Evolutionary conservation across 2,113 vertebrate species (phyloP), one percentile per base, ranked within the genome.

Genomic region (Ciconia stormi): DNA sequence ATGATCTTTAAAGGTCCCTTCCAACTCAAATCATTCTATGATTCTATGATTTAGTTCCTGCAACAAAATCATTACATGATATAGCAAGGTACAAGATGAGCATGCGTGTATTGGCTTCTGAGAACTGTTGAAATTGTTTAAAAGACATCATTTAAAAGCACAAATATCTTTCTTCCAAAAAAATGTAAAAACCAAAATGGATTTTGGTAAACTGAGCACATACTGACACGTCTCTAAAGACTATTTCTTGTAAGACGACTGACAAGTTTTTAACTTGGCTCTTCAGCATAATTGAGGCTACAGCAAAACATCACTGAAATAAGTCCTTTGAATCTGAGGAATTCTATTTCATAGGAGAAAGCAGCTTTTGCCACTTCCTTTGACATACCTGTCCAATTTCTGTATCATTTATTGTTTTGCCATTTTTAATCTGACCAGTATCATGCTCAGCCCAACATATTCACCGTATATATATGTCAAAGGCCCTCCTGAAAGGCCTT

Each of bases 31-130:
- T 16, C 3, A n/a, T 59, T 78, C 21, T 67, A 5, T 26, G 13
- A 61, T 76, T 38, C 47, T 34, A 5, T 40, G 25, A 73, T 5
- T 47, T 11, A 65, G 46, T 25, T 91, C 59, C 42, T 46, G 46
- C n/a, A 78, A 53, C 5, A 70, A 81, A 84, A 74, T 30, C 16
- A 61, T 70, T 49, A 29, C 4, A 8, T 49, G 53, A 84, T 7
- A 44, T 1, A 53, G 12, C 18, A 56, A 1, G 1, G 26, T 40
- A 72, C 11, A 53, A 71, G 25, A 1, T n/a, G 6, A 83, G 10
- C 20, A 30, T 16, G 16, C 9, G 14, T 59, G 13, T 30, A 36
- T 19, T 2, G 4, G 8, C 16, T 49, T 61, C 52, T 59, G 18
- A 34, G 63, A 90, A 70, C 16, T 12, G 16, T 27, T 93, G 38